phyloP scores from a whole-genome alignment of 2,797 vertebrate species.

The Sphenopsis melanotis region DNA sequence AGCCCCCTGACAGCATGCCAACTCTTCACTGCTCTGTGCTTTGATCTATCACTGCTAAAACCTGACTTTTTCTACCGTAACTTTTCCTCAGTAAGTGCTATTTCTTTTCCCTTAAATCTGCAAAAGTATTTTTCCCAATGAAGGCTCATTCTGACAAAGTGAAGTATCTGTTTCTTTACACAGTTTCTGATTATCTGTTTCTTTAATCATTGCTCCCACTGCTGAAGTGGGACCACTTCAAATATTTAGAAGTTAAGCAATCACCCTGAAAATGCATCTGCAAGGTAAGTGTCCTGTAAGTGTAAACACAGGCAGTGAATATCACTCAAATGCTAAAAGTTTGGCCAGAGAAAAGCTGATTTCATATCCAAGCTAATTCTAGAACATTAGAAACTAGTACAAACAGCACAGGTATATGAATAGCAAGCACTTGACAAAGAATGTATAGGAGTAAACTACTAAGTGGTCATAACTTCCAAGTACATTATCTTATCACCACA shows the following conservation, averaged over 20 bases:
- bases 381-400: background rate
- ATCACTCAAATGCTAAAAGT: background rate
- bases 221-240: background rate
- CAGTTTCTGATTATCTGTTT: background rate
- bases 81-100: background rate
- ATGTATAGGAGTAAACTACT: background rate
- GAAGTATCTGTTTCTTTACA: background rate
- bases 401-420: background rate
- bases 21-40: background rate
- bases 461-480: background rate
- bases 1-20: background rate
- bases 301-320: background rate
- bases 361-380: background rate
- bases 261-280: background rate
- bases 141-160: background rate
- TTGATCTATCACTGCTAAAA: background rate
- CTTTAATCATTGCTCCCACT: background rate
- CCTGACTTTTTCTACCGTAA: rapidly evolving
- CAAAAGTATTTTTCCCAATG: background rate
- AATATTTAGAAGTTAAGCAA: background rate
- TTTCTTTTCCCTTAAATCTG: background rate
- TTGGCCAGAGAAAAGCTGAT: background rate
- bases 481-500: background rate
- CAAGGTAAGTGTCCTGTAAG: background rate
- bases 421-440: background rate